Conservation (phyloP, 2,797 vertebrate genomes). For the Loris lydekkerianus region DNA sequence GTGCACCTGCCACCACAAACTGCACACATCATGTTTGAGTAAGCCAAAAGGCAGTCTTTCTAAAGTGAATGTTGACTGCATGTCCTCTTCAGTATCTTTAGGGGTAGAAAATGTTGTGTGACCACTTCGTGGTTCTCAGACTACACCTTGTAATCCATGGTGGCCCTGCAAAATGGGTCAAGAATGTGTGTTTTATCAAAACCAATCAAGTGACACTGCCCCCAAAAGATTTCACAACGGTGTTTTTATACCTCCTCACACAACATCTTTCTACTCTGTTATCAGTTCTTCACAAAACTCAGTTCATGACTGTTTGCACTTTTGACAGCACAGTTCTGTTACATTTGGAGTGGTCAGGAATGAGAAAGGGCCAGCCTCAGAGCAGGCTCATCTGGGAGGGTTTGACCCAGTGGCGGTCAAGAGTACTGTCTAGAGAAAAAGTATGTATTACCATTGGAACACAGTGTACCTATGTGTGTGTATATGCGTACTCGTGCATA, state of each 20-base stretch:
- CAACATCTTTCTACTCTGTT: neutral
- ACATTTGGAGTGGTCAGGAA: neutral
- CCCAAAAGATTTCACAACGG: neutral
- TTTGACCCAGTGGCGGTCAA: neutral
- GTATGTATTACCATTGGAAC: too few relatives aligned
- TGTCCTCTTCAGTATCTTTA: neutral
- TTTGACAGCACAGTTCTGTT: neutral
- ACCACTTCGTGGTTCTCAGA: too few relatives aligned
- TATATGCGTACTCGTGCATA: accelerated
- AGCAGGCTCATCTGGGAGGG: neutral
- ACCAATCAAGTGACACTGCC: neutral
- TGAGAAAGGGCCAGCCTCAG: neutral
- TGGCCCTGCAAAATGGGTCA: neutral
- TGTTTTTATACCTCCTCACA: neutral
- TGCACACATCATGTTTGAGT: neutral
- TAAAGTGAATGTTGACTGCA: neutral
- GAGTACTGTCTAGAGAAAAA: neutral
- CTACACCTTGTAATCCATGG: neutral
- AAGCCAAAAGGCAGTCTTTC: neutral
- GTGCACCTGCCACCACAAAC: too few relatives aligned
- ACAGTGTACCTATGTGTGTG: too few relatives aligned
- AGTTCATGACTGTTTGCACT: neutral
- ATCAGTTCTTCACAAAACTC: neutral
- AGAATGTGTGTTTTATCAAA: neutral
- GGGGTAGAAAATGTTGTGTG: neutral